Percentiles rank a stretch among this genome's conserved stretches.
Conservation (phyloP, 1,140 invertebrate genomes). For the Chrysomallon squamiferum region DNA sequence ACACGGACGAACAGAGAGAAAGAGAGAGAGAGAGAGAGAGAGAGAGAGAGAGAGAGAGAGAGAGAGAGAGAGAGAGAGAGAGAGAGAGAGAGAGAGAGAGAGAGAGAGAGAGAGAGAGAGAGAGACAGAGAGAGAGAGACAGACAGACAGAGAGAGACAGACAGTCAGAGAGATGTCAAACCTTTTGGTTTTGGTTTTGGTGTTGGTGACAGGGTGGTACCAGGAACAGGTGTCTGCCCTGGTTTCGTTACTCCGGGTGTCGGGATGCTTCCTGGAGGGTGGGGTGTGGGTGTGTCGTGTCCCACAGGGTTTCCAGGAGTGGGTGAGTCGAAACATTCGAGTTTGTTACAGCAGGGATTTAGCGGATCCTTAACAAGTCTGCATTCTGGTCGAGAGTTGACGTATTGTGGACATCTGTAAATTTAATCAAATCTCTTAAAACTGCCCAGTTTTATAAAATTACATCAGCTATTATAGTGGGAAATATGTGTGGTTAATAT, state of each 20-base stretch:
- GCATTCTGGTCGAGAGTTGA: slow-evolving; percentile 32
- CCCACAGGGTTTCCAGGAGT: neutral
- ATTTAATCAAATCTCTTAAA: too few species aligned
- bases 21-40: slow-evolving; percentile 4
- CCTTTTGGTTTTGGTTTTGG: too few species aligned
- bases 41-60: slow-evolving; percentile 7
- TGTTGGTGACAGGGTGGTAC: neutral
- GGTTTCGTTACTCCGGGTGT: neutral
- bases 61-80: neutral
- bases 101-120: neutral
- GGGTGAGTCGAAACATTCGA: slow-evolving; percentile 29
- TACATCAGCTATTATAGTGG: too few species aligned
- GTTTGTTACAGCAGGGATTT: slow-evolving; percentile 45
- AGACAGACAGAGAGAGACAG: slow-evolving; percentile 2
- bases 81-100: neutral
- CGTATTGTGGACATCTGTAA: slow-evolving; percentile 37
- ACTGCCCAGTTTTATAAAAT: too few species aligned
- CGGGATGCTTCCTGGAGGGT: slow-evolving; percentile 8
- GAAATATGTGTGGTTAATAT: too few species aligned
- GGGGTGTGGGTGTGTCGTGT: neutral
- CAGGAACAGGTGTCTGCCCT: neutral
- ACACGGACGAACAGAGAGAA: too few species aligned
- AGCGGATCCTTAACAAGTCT: slow-evolving; percentile 25
- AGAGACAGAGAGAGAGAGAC: neutral
- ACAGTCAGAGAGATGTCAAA: neutral